Conservation (phyloP, 2,797 vertebrate species). For the Peromyscus nudipes region DNA sequence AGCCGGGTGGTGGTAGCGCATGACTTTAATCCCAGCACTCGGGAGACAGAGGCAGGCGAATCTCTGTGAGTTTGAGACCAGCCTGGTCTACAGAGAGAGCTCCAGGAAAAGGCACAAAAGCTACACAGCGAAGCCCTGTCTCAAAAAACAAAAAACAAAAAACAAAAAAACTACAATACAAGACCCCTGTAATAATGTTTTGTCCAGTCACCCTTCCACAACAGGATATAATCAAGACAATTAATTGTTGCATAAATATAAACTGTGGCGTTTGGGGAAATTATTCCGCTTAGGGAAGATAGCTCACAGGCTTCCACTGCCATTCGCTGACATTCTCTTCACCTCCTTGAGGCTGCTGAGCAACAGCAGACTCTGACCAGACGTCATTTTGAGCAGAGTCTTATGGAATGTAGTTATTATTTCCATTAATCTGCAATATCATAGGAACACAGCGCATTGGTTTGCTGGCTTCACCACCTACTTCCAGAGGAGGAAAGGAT, state of each 20-base stretch:
- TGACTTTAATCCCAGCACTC: too few relatives aligned
- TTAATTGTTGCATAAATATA: constrained; percentile 14
- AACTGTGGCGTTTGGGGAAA: neutral
- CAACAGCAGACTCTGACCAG: neutral
- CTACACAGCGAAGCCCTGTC: too few relatives aligned
- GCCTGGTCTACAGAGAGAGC: too few relatives aligned
- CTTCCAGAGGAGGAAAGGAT: neutral
- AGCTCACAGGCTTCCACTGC: constrained; percentile 6
- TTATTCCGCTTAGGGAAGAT: neutral
- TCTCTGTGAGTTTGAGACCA: too few relatives aligned
- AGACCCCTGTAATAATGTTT: neutral
- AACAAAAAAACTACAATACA: neutral
- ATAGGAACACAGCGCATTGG: neutral
- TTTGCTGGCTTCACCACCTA: neutral
- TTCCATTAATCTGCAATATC: neutral
- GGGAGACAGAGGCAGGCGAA: too few relatives aligned
- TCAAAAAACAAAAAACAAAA: too few relatives aligned
- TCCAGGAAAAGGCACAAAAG: too few relatives aligned
- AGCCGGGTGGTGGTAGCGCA: too few relatives aligned
- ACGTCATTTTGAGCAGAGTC: neutral
- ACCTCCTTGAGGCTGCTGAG: neutral
- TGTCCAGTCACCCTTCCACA: constrained; percentile 42
- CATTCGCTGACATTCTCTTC: neutral
- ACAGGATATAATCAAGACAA: neutral
- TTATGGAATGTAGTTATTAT: neutral